Evolutionary conservation across 2,888 invertebrate genomes (phyloP), one percentile per base, ranked within the genome.

Genomic region (Lepidonotus clava): DNA sequence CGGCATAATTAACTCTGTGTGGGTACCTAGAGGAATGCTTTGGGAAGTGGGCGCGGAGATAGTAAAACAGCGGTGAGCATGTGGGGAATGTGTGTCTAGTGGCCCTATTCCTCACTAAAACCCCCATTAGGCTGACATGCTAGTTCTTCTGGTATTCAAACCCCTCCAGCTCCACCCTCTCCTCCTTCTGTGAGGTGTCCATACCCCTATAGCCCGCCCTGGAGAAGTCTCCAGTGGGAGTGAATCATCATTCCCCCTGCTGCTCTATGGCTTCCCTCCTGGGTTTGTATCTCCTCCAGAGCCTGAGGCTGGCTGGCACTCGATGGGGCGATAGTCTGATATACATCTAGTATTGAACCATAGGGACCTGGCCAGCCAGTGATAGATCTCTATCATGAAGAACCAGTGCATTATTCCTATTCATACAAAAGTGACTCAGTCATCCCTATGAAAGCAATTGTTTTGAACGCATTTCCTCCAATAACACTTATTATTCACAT

Each of bases 341-440:
- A 11, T n/a, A 71, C 71, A 71, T 71, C 71, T 71, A n/a, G n/a
- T n/a, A 71, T 71, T 36, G 71, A 36, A 21, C 71, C 71, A 71
- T 38, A 71, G 71, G 71, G 71, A 34, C 1, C 18, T 4, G 71
- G 2, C 61, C 24, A 38, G 2, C 61, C 24, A 28, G 28, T n/a
- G 5, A 61, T 61, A 61, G 61, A 61, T 61, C 11, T 11, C 24
- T 61, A 61, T 61, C 61, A 53, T 53, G 61, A 4, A 1, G 24
- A 61, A n/a, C n/a, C n/a, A n/a, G n/a, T n/a, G n/a, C n/a, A n/a
- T n/a, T n/a, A n/a, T n/a, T n/a, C n/a, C n/a, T n/a, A n/a, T n/a
- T n/a, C n/a, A n/a, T n/a, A n/a, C n/a, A n/a, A n/a, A n/a, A n/a
- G n/a, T n/a, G n/a, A n/a, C n/a, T n/a, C n/a, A n/a, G n/a, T n/a